Base-by-base conservation (phyloP, 2,888 invertebrate genomes). In the Lamproptera curius region DNA sequence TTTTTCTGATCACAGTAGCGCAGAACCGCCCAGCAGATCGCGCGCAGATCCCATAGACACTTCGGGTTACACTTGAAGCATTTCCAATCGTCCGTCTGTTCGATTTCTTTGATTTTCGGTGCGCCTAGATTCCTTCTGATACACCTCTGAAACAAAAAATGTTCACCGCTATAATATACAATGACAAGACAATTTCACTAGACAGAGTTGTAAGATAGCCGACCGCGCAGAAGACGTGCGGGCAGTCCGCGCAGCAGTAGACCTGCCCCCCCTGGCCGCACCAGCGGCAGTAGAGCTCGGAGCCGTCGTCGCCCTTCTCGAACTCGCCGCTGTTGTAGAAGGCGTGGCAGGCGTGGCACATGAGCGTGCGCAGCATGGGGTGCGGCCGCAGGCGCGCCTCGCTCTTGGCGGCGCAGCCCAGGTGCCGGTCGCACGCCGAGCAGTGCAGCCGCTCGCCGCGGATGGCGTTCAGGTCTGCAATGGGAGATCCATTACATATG, bases 311-410 rank as follows among this genome's bases (percentile, higher is more conserved):
- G 41, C 94, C 94, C 76, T 94, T 94, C 51, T 93, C 93, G 72
- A 95, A 95, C 60, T 93, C 93, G 3, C 94, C 94, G 70, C 94
- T 94, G 43, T 92, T 93, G 66, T 94, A 95, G 69, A 95, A 95
- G 31, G 92, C 91, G 58, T 91, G 91, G 70, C 95, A 95, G 38
- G 89, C 88, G 40, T 90, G 89, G 63, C 95, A 95, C 28, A 94
- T 89, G 6, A 94, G 77, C 0, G 94, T 94, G 26, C 91, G 90
- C 1, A 95, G 69, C 68, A 94, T 81, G 0, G 94, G 94, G 79
- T 95, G 95, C 64, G 91, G 89, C 47, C 90, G 91, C 79, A 94
- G 91, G 48, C 91, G 91, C 50, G 70, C 67, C 51, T 92, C 91
- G 53, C 91, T 89, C 1, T 87, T 78, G 1, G 92, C 90, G 0